Base-by-base conservation (phyloP, 2,888 invertebrate genomes). In the Plebejus anna region DNA sequence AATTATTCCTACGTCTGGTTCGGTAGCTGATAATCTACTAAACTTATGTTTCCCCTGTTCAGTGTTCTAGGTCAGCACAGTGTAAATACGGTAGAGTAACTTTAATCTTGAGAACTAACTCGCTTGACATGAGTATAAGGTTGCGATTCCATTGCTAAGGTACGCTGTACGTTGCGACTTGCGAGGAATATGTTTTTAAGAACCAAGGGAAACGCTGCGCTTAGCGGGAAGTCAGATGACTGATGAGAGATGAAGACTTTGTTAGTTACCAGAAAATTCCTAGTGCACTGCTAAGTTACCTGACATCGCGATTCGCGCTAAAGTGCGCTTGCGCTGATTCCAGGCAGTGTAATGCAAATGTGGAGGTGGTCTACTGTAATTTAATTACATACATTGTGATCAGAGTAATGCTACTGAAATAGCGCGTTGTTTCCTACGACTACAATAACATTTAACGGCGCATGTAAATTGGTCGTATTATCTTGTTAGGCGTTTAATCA, bases 1-100 rank as follows among this genome's bases (percentile, higher is more conserved):
- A 66, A 66, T 66, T 66, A 66, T 66, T 66, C 66, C 32, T 66
- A 32, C 66, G 66, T 66, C 66, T 66, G 32, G 66, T 66, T 32
- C 32, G 28, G 32, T 13, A 13, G 66, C 66, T 32, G 66, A 66
- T 66, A 32, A 66, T 66, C 66, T 66, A 13, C 16, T 66, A 36
- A 66, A 66, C 66, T 66, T 66, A 32, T 66, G 66, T 66, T 66
- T 13, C 66, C 36, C 13, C 13, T 22, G 5, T 66, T 22, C 22
- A 22, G 22, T 22, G 22, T 22, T 66, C 32, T 66, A 36, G 66
- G 66, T 66, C 36, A 55, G 55, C 16, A 55, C 4, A 55, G 55
- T 55, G 55, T 55, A 16, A 13, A 16, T 55, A 16, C 55, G 1
- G 55, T 55, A 55, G 55, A 16, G 55, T 55, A 55, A 16, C 55